Base-by-base conservation (phyloP, 2,797 vertebrate genomes). In the Anniella stebbinsi region DNA sequence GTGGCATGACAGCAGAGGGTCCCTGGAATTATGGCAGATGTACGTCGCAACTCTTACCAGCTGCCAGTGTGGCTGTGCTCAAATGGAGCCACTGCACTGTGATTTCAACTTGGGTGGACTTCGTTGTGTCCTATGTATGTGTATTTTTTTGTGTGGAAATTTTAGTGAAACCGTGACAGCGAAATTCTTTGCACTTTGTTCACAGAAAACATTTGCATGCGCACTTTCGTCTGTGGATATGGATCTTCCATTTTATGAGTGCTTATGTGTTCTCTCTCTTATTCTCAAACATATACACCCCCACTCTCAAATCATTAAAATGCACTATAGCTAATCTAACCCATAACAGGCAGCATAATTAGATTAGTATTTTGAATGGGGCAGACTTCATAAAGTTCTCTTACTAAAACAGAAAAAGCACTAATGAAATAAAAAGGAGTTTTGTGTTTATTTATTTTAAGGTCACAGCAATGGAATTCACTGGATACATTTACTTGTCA, bases 351-450 rank as follows among this genome's bases (percentile, higher is more conserved):
- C 83, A 86, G 17, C 88, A 38, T 89, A 88, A 93, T 93, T 87
- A 92, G 76, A 91, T 90, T 93, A 92, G 54, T 80, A 92, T 95
- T 88, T 84, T 85, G 7, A 92, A 89, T 80, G 3, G 67, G 66
- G 91, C 90, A 85, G 82, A 82, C 86, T 94, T 94, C 72, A 91
- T 72, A 91, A 93, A 94, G 57, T 94, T 92, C 87, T 0, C 0
- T 80, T 90, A 92, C 83, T 90, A 90, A 86, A 93, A 91, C 88
- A 82, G 57, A 91, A 87, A 92, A 76, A 86, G 76, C 83, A 57
- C 81, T 93, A 91, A 85, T 92, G 89, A 93, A 95, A 91, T 93
- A 30, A 91, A 92, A 73, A 54, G 18, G 73, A 93, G 91, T 94
- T 95, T 89, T 89, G 91, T 9, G 25, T 92, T 85, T 38, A 86